A percentile compares a stretch with the other conserved stretches of the same genome.
Evolutionary conservation across 1,140 invertebrate genomes (phyloP).

Genomic region (Chelonus insularis): DNA sequence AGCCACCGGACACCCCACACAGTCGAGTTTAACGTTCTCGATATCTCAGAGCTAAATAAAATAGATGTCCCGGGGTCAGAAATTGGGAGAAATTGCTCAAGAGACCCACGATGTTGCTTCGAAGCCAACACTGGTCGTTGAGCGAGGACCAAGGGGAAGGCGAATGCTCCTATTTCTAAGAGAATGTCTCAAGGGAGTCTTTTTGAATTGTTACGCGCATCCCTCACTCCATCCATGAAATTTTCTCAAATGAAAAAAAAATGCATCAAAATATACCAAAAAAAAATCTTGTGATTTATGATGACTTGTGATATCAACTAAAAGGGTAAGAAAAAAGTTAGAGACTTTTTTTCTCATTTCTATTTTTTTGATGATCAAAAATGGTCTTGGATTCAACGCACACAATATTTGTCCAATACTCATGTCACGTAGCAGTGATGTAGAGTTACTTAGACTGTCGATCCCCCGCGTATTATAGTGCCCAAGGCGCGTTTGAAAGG

Average conservation of each 20-base stretch:
- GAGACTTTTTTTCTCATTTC: not conserved
- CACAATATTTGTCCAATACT: slow-evolving; percentile 16
- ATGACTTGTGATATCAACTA: not conserved
- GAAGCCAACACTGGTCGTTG: slow-evolving; percentile 23
- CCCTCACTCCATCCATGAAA: slow-evolving; percentile 16
- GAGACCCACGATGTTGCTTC: slow-evolving; percentile 15
- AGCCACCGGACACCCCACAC: slow-evolving; percentile 14
- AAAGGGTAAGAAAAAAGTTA: not conserved
- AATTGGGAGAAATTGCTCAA: slow-evolving; percentile 56
- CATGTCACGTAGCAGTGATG: slow-evolving; percentile 60
- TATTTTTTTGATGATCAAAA: not conserved
- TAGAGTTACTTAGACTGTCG: slow-evolving; percentile 59
- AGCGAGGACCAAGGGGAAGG: slow-evolving; percentile 8
- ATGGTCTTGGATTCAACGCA: not conserved
- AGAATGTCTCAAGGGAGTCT: slow-evolving; percentile 26
- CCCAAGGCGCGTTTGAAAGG: slow-evolving; percentile 49
- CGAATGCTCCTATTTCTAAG: not conserved
- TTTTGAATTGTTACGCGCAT: slow-evolving; percentile 27
- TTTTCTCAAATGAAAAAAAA: slow-evolving; percentile 1
- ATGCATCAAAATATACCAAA: not conserved
- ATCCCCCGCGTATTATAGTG: slow-evolving; percentile 47
- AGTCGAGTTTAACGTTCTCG: slow-evolving; percentile 44
- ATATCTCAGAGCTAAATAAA: slow-evolving; percentile 55
- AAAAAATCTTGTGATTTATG: slow-evolving; percentile 8
- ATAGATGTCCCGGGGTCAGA: slow-evolving; percentile 54